Percentiles rank a stretch among this genome's conserved stretches.
Evolutionary conservation across 2,113 vertebrate species (phyloP).

Genomic region (Perca schrenkii): DNA sequence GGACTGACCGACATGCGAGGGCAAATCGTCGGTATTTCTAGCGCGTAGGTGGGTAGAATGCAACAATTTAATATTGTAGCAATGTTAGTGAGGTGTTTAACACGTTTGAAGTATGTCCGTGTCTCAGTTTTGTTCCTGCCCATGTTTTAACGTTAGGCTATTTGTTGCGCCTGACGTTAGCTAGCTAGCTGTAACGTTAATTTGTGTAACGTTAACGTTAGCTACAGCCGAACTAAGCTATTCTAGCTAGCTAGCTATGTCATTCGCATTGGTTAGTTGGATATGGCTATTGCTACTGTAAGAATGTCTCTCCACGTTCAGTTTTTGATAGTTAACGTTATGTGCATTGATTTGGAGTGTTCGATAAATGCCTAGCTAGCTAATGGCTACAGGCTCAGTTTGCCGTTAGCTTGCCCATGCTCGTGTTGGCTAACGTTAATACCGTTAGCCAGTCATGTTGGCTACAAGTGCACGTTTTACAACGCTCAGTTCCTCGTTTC

Average conservation of each 20-base stretch:
- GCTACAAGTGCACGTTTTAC: conserved; percentile 24
- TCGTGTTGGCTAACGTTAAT: conserved; percentile 28
- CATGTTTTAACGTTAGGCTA: not conserved
- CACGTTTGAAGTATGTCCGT: not conserved
- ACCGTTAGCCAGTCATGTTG: conserved; percentile 26
- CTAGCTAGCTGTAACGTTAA: conserved; percentile 1
- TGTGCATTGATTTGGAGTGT: fast-evolving
- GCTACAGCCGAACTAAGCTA: not conserved
- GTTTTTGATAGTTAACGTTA: not conserved
- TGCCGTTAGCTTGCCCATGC: conserved; percentile 24
- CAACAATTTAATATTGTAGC: not conserved
- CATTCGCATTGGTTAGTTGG: not conserved
- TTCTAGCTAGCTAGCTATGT: not conserved
- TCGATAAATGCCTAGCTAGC: not conserved
- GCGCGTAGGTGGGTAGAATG: conserved; percentile 67
- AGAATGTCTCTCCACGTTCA: fast-evolving
- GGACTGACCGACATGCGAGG: conserved; percentile 69
- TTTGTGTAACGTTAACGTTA: not conserved
- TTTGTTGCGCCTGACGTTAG: conserved; percentile 26
- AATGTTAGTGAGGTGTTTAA: not conserved
- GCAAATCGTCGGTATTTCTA: conserved; percentile 53
- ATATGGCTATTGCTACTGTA: fast-evolving
- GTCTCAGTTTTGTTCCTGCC: not conserved
- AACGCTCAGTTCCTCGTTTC: not conserved
- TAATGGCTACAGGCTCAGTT: not conserved